Base-by-base conservation (phyloP, 1,140 invertebrate genomes). In the Bicyclus anynana region DNA sequence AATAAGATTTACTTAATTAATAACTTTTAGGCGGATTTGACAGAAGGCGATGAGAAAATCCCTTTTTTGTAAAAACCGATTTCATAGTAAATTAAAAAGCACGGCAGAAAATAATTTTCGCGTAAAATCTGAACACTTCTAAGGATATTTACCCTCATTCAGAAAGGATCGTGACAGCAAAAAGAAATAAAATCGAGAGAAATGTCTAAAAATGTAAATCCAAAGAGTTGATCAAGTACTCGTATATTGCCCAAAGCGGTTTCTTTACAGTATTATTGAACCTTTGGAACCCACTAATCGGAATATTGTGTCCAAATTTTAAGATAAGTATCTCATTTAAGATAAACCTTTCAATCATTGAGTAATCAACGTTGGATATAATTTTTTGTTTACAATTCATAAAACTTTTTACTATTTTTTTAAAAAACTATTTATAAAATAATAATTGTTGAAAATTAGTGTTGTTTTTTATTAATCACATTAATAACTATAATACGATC, bases 291-390 rank as follows among this genome's bases (percentile, higher is more conserved):
- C 55, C 49, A 63, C 67, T 84, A 82, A 85, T 83, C 77, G 74
- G 68, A 79, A 83, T 79, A 82, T 79, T 77, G 72, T 80, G 80
- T 82, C 74, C 65, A 68, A 55, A 59, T 18, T 59, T 55, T 64
- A 21, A 18, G 51, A 61, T 54, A 57, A 57, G 60, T 67, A 35
- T 16, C 46, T 50, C 48, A 50, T 50, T 42, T 16, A 38, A 40
- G 12, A 42, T 35, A 38, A 14, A 7, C 23, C 29, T 48, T 33
- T 38, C 37, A 50, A 56, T 56, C 40, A 56, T 7, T 10, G 26
- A 37, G 48, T 18, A 55, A 37, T 38, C 10, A 26, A 7, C 18
- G 14, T 9, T 33, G 12, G 17, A 44, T 16, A 16, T 40, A 40
- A 17, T 40, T 17, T 40, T 40, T 2, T 5, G 10, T 27, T 27